Conservation (phyloP, 2,113 vertebrate species). For the Murina feae region DNA sequence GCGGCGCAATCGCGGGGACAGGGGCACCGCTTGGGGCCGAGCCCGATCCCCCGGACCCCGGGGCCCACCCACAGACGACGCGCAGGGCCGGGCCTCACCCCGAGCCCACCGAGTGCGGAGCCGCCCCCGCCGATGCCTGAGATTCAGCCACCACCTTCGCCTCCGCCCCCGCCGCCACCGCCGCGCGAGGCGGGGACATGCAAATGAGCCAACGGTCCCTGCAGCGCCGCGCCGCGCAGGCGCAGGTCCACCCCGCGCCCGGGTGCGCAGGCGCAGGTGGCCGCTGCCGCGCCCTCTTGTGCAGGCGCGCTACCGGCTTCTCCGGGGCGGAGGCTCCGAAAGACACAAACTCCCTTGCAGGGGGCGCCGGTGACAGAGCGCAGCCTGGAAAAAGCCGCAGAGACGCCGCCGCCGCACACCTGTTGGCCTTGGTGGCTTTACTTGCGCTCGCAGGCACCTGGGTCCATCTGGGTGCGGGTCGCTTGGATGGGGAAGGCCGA, state of each 20-base stretch:
- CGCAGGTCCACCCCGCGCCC: background rate
- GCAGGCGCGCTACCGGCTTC: background rate
- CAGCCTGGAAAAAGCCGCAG: background rate
- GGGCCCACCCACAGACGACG: background rate
- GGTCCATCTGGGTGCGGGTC: background rate
- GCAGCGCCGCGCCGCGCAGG: constrained; percentile 62
- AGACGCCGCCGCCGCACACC: background rate
- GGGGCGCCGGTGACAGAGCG: background rate
- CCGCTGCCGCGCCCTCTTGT: background rate
- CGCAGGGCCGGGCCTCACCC: background rate
- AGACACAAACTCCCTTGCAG: background rate
- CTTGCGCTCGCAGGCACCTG: background rate
- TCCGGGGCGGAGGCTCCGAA: background rate
- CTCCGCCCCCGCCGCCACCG: background rate
- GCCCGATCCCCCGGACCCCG: background rate
- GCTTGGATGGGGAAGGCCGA: background rate
- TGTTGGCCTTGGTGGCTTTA: background rate
- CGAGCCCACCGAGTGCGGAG: constrained; percentile 32
- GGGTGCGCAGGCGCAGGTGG: background rate
- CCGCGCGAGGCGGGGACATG: constrained; percentile 69
- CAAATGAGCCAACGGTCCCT: constrained; percentile 71
- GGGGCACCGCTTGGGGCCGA: background rate
- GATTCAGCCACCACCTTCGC: background rate
- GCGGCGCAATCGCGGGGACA: background rate
- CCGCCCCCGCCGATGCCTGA: background rate